phyloP scores from a whole-genome alignment of 2,797 vertebrate species.

The Acrossocheilus fasciatus region DNA sequence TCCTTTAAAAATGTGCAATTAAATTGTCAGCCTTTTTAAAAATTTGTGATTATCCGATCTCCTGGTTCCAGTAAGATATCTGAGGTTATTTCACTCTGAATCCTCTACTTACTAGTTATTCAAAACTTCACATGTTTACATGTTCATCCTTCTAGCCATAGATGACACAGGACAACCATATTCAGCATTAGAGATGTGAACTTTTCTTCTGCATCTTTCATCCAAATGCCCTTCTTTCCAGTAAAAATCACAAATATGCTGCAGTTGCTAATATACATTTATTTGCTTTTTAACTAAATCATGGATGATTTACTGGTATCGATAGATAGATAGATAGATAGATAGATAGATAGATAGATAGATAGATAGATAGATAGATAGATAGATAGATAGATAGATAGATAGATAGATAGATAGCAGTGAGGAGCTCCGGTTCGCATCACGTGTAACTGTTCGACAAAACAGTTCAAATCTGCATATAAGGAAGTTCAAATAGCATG shows the following conservation, averaged over 20 bases:
- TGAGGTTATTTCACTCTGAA: neutral
- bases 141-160: neutral
- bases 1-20: slow-evolving; percentile 2
- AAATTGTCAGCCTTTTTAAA: slow-evolving; percentile 10
- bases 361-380: no score
- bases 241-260: neutral
- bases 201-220: neutral
- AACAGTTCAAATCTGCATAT: no score
- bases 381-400: no score
- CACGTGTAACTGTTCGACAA: no score
- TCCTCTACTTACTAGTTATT: neutral
- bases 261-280: neutral
- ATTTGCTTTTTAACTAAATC: neutral
- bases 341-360: no score
- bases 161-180: no score
- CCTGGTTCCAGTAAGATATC: neutral
- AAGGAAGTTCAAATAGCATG: no score
- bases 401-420: no score
- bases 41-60: neutral
- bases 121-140: neutral
- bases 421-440: no score
- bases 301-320: no score
- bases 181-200: neutral
- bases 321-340: no score
- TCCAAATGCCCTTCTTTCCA: neutral